phyloP scores from a whole-genome alignment of 2,113 vertebrate genomes.

The Ammodytes dubius region DNA sequence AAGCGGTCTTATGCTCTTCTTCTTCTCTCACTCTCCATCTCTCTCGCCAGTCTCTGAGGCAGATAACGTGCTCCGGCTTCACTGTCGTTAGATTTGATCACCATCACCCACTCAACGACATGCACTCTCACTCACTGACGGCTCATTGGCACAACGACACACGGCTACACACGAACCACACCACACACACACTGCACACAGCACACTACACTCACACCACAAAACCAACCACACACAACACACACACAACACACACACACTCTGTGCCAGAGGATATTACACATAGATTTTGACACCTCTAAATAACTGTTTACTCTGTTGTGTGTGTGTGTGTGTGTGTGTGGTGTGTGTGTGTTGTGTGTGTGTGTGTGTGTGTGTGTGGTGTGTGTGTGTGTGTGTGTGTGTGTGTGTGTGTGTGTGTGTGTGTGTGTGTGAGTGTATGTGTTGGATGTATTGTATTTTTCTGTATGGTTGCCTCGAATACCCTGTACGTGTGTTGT shows the following conservation, averaged over 20 bases:
- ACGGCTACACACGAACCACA: conserved; percentile 29
- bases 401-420: conserved; percentile 47
- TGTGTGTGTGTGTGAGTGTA: conserved; percentile 51
- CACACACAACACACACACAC: conserved; percentile 37
- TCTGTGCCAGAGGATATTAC: conserved; percentile 79
- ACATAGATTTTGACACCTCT: conserved; percentile 79
- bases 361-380: conserved; percentile 17
- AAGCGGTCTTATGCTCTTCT: conserved; percentile 70
- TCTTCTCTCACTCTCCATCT: conserved; percentile 6
- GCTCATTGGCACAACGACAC: conserved; percentile 64
- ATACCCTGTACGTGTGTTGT: conserved; percentile 15
- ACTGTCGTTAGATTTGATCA: conserved; percentile 82
- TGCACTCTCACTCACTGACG: conserved; percentile 66
- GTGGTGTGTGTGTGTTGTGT: no score
- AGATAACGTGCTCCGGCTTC: conserved; percentile 74
- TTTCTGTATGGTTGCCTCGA: conserved; percentile 36
- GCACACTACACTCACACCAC: conserved; percentile 24
- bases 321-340: conserved; percentile 40
- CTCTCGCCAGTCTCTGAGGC: conserved; percentile 62
- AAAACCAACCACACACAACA: conserved; percentile 21
- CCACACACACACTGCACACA: conserved; percentile 34
- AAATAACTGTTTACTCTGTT: conserved; percentile 80
- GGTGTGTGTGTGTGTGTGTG: conserved; percentile 20
- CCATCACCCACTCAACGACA: conserved; percentile 78
- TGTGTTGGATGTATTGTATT: conserved; percentile 50